Evolutionary conservation across 1,140 invertebrate species (phyloP).

Genomic region (Drosophila tani): DNA sequence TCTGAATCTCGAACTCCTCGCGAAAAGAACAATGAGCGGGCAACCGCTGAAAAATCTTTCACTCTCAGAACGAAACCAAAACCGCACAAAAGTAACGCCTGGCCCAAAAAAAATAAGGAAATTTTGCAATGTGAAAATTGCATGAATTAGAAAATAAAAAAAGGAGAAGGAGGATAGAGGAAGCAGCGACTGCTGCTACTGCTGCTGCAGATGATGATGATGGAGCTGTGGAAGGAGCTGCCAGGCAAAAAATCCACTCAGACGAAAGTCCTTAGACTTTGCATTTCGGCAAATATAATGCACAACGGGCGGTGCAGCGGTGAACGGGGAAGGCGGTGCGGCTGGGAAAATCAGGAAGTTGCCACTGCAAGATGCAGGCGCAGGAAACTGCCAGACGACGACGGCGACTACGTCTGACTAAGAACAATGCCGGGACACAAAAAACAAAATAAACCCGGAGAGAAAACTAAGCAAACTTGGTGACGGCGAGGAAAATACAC

Average conservation of each 20-base stretch:
- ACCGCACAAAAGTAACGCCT: slow-evolving; percentile 42
- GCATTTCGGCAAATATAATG: slow-evolving; percentile 81
- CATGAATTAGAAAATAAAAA: slow-evolving; percentile 70
- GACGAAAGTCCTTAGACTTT: slow-evolving; percentile 84
- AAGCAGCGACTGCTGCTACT: slow-evolving; percentile 21
- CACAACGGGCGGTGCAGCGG: slow-evolving; percentile 42
- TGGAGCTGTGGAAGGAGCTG: slow-evolving; percentile 34
- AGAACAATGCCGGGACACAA: slow-evolving; percentile 67
- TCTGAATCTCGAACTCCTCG: slow-evolving; percentile 1
- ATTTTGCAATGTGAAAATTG: slow-evolving; percentile 66
- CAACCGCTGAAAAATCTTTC: slow-evolving; percentile 25
- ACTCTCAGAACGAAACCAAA: slow-evolving; percentile 16
- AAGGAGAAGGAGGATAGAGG: not conserved
- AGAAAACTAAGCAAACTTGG: slow-evolving; percentile 52
- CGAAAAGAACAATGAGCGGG: slow-evolving; percentile 37
- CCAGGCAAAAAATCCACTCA: slow-evolving; percentile 78
- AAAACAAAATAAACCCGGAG: slow-evolving; percentile 35
- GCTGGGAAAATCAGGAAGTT: slow-evolving; percentile 73
- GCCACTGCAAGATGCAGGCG: slow-evolving; percentile 68
- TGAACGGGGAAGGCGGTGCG: slow-evolving; percentile 16
- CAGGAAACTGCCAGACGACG: slow-evolving; percentile 31
- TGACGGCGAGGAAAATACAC: slow-evolving; percentile 25
- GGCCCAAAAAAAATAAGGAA: slow-evolving; percentile 35
- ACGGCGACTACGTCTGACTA: slow-evolving; percentile 46
- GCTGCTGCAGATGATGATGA: slow-evolving; percentile 26